Evolutionary conservation across 2,888 invertebrate species (phyloP).

Genomic region (Phania funesta): DNA sequence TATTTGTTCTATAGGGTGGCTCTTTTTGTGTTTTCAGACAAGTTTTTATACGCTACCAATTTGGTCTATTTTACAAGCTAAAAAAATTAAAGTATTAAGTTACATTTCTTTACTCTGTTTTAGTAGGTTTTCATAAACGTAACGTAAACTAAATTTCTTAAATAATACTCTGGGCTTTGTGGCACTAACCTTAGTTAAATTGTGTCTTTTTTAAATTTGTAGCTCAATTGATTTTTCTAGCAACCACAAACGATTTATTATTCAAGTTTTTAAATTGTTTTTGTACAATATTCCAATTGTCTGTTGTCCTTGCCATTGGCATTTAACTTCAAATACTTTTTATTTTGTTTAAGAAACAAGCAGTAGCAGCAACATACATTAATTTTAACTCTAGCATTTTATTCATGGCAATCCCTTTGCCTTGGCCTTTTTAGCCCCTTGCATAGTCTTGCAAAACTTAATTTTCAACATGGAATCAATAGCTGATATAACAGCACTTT

Average conservation of each 20-base stretch:
- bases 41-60: too few species aligned
- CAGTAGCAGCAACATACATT: neutral
- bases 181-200: constrained; percentile 22
- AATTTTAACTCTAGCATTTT: too few species aligned
- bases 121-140: too few species aligned
- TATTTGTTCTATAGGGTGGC: too few species aligned
- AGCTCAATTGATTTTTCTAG: constrained; percentile 53
- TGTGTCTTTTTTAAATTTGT: constrained; percentile 21
- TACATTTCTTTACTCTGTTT: too few species aligned
- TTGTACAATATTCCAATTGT: constrained; percentile 35
- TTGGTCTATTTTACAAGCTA: too few species aligned
- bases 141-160: neutral
- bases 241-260: constrained; percentile 56
- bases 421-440: constrained; percentile 4
- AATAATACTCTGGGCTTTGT: neutral
- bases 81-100: too few species aligned
- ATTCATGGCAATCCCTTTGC: too few species aligned
- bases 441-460: constrained; percentile 11
- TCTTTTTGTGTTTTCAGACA: too few species aligned
- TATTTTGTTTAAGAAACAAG: constrained; percentile 14
- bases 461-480: constrained; percentile 23
- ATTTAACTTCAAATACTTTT: constrained; percentile 25
- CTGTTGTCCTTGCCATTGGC: constrained; percentile 66
- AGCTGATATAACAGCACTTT: too few species aligned
- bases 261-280: constrained; percentile 43